Evolutionary conservation across 2,797 vertebrate genomes (phyloP), one percentile per base, ranked within the genome.

Genomic region (Discoglossus pictus): DNA sequence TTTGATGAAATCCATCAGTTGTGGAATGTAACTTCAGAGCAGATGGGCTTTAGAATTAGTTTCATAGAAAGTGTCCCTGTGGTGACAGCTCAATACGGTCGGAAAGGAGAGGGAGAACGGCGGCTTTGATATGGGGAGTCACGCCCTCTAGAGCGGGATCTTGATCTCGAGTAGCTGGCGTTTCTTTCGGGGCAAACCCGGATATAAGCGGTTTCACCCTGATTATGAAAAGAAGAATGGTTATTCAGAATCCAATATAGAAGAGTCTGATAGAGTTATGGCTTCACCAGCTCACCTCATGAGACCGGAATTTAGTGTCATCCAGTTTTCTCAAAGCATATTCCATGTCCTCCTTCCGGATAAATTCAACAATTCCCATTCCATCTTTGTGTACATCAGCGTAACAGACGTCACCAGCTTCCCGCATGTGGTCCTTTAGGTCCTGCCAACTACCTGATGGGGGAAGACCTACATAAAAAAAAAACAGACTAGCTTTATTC

Each of bases 81-180:
- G 61, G 53, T n/a, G n/a, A n/a, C 52, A 52, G 25, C 74, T 86
- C 78, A 83, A 76, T 91, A 91, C 58, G 90, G 92, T 56, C 83
- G 80, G 61, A 91, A 91, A 36, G 93, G 93, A 3, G 94, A 94
- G 77, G 94, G 92, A 10, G 94, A 95, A 27, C 91, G 90, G 82
- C 93, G 87, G 85, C 89, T 91, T 82, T 91, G 90, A 83, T 92
- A 94, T 13, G 95, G 93, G 23, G 93, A 92, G 76, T 93, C 95
- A 44, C 94, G 93, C 34, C 92, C 92, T 73, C 92, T 87, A 74
- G 93, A 95, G 68, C 94, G 89, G 79, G 92, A 94, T 74, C 92
- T 87, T 76, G 94, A 97, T 35, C 93, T 88, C 1, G 94, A 93
- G 25, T 92, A 92, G 86, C 86, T 94, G 54, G 90, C 84, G 51